Conservation (phyloP, 2,888 invertebrate species). For the Ernsta delagoae region DNA sequence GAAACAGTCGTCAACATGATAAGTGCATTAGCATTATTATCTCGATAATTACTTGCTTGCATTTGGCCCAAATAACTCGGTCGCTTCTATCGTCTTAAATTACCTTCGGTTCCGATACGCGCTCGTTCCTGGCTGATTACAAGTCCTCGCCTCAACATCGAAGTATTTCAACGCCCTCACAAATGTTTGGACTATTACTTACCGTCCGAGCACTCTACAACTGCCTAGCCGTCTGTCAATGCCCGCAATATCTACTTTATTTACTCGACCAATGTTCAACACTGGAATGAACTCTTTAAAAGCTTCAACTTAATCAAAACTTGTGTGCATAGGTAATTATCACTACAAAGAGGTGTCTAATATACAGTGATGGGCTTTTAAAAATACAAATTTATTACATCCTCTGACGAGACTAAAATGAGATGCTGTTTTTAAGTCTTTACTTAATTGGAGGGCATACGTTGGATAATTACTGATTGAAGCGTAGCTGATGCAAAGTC, state of each 20-base stretch:
- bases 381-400: slow-evolving; percentile 21
- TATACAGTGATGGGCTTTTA: slow-evolving; percentile 43
- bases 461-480: no score
- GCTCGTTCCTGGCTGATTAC: slow-evolving; percentile 58
- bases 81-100: slow-evolving; percentile 76
- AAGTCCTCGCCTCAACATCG: slow-evolving; percentile 50
- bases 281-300: slow-evolving; percentile 65
- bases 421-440: neutral
- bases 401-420: slow-evolving; percentile 6
- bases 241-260: slow-evolving; percentile 62
- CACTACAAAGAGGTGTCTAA: slow-evolving; percentile 55
- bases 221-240: slow-evolving; percentile 44
- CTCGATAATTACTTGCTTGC: slow-evolving; percentile 83
- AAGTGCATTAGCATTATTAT: slow-evolving; percentile 85
- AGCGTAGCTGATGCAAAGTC: no score
- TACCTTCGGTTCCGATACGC: slow-evolving; percentile 66
- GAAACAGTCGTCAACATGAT: slow-evolving; percentile 81
- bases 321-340: slow-evolving; percentile 64
- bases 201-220: slow-evolving; percentile 60
- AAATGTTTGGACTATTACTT: slow-evolving; percentile 75
- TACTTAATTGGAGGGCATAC: no score
- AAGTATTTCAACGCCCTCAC: slow-evolving; percentile 57
- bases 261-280: slow-evolving; percentile 62
- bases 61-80: slow-evolving; percentile 80
- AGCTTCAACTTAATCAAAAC: slow-evolving; percentile 67